A percentile compares a stretch with the other conserved stretches of the same genome.
These are phyloP conservation scores for Tragulus kanchil DNA, from an alignment of 2,113 vertebrate species.

Conservation along the genomic window DNA sequence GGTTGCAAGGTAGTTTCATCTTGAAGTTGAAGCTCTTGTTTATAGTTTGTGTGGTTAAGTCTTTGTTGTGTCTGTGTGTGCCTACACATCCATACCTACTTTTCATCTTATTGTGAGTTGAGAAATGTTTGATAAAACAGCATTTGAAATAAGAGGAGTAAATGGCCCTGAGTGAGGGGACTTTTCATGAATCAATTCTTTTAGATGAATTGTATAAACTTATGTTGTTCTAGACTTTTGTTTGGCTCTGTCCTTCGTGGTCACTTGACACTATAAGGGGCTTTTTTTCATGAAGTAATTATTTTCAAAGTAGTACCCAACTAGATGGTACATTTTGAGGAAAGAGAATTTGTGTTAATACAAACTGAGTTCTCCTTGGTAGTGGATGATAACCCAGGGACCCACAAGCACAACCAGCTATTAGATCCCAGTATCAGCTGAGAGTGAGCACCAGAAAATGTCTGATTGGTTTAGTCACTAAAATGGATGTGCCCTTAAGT, in stretches of 20 bases:
- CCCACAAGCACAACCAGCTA: not conserved
- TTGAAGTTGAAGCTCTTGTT: not conserved
- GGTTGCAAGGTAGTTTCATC: not conserved
- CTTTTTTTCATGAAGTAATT: no score
- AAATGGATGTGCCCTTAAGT: not conserved
- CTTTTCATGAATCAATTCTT: not conserved
- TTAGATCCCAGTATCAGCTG: not conserved
- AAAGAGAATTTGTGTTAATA: not conserved
- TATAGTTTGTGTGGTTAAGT: not conserved
- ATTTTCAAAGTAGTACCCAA: no score
- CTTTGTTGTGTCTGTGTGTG: not conserved
- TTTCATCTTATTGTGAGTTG: not conserved
- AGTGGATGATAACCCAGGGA: not conserved
- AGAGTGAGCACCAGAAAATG: not conserved
- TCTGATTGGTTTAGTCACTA: not conserved
- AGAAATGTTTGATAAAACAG: constrained; percentile 3
- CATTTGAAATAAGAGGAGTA: constrained; percentile 7
- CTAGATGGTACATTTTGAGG: not conserved
- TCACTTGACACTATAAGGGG: not conserved
- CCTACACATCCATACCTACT: not conserved
- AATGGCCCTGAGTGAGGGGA: not conserved
- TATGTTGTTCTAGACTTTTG: not conserved
- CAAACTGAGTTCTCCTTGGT: not conserved
- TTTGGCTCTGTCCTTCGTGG: not conserved
- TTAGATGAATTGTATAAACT: not conserved